These are phyloP conservation scores for Incurvaria masculella DNA, from an alignment of 2,888 invertebrate species.

Conservation along the genomic window DNA sequence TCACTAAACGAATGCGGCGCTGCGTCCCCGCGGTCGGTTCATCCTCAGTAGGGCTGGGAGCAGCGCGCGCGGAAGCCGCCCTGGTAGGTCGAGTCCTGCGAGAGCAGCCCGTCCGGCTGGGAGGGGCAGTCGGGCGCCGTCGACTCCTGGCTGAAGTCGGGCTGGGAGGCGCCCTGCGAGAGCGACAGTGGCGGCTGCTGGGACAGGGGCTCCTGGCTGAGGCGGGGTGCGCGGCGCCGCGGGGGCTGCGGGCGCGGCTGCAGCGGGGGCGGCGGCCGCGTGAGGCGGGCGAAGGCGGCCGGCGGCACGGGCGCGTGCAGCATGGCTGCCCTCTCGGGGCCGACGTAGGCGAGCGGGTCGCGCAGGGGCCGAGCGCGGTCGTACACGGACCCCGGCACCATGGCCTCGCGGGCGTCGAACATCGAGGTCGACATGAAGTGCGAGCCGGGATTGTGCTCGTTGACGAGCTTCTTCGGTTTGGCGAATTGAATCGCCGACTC, in stretches of 20 bases:
- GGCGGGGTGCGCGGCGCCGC: constrained; percentile 47
- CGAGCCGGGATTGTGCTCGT: constrained; percentile 91
- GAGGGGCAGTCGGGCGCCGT: constrained; percentile 85
- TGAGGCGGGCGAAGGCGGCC: constrained; percentile 88
- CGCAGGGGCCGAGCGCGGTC: constrained; percentile 80
- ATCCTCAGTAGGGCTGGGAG: constrained; percentile 64
- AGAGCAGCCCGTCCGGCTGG: constrained; percentile 92
- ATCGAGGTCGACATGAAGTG: constrained; percentile 98
- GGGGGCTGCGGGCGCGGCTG: constrained; percentile 73
- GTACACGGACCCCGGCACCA: constrained; percentile 92
- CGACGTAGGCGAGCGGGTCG: constrained; percentile 92
- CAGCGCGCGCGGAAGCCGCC: constrained; percentile 67
- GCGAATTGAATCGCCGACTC: constrained; percentile 96
- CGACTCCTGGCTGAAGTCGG: constrained; percentile 78
- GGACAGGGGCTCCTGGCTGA: constrained; percentile 69
- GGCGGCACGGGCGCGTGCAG: constrained; percentile 87
- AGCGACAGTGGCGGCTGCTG: constrained; percentile 69
- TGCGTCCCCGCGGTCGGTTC: constrained; percentile 69
- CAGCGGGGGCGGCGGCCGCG: constrained; percentile 67
- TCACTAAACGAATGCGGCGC: background rate
- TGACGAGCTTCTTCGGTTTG: constrained; percentile 94
- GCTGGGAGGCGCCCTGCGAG: constrained; percentile 70
- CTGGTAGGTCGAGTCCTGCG: constrained; percentile 88
- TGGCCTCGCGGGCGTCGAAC: constrained; percentile 94
- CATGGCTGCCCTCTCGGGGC: constrained; percentile 74